phyloP scores from a whole-genome alignment of 2,888 invertebrate species.

The Salpingus planirostris region DNA sequence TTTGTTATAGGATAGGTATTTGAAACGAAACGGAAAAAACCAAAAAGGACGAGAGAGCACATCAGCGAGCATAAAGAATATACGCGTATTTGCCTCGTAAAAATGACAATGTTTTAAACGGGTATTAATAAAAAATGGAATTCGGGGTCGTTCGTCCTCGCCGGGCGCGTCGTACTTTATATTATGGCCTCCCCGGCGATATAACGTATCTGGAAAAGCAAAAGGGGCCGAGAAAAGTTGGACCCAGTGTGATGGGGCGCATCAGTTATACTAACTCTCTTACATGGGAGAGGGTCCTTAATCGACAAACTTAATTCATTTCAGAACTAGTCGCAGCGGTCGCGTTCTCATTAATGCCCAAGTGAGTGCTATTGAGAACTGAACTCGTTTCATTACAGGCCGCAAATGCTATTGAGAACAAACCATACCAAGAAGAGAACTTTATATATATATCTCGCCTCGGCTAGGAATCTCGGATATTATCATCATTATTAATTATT shows the following conservation, averaged over 20 bases:
- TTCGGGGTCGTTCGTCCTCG: constrained; percentile 26
- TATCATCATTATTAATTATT: too few species aligned
- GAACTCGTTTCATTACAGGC: too few species aligned
- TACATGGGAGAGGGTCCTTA: constrained; percentile 27
- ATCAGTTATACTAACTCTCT: constrained; percentile 24
- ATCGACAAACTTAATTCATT: constrained; percentile 37
- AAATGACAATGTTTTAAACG: constrained; percentile 31
- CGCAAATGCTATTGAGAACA: too few species aligned
- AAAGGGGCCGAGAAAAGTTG: constrained; percentile 11
- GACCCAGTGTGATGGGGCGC: constrained; percentile 19
- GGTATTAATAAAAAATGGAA: constrained; percentile 29
- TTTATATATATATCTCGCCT: too few species aligned
- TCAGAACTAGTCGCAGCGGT: constrained; percentile 25
- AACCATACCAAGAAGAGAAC: too few species aligned
- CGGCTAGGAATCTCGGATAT: too few species aligned
- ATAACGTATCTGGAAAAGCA: too few species aligned
- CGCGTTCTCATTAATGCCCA: constrained; percentile 17
- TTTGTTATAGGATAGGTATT: constrained; percentile 29
- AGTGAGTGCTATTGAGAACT: too few species aligned
- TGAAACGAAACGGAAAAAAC: too few species aligned
- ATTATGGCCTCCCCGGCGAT: constrained; percentile 12
- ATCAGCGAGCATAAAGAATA: too few species aligned
- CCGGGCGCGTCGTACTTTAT: constrained; percentile 8
- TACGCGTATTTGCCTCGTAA: constrained; percentile 30
- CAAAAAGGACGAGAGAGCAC: too few species aligned